Base-by-base conservation (phyloP, 2,888 invertebrate genomes). In the Panzeria rudis region DNA sequence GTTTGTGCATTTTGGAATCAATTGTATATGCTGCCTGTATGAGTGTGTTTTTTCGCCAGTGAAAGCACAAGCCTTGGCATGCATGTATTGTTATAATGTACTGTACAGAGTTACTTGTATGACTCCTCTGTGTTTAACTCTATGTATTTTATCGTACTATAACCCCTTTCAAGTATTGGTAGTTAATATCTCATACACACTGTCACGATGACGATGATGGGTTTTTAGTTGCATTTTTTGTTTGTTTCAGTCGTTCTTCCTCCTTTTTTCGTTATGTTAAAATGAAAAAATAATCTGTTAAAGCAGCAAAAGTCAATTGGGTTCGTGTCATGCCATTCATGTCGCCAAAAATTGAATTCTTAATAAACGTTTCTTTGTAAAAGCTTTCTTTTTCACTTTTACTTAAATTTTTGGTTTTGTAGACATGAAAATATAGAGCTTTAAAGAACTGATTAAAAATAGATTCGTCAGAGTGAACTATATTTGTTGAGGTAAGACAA, bases 271-370 rank as follows among this genome's bases (percentile, higher is more conserved):
- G 13, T 52, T 13, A 1, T 69, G 29, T 44, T 52, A 5, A 71
- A 71, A 52, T 52, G 23, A 47, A 41, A 75, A 52, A 52, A 54
- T 61, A 75, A 81, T 75, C 61, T 75, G 32, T 62, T 62, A 68
- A 69, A 69, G 71, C 71, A 66, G 47, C 59, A 71, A 66, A 76
- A 84, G 84, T 80, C 84, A 84, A 84, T 84, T 80, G 84, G 71
- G 75, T 84, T 80, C 84, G 80, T 84, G 80, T 80, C 76, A 80
- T 71, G 80, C 76, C 71, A 76, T 54, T 80, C 64, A 75, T 78
- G 76, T 80, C 71, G 44, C 75, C 59, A 72, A 71, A 79, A 84
- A 76, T 84, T 80, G 75, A 79, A 71, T 79, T 84, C 81, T 62
- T 81, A 75, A 75, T 61, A 44, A 52, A 61, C 15, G 35, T 77